phyloP scores from a whole-genome alignment of 2,888 invertebrate species.

The Eristalis tenax region DNA sequence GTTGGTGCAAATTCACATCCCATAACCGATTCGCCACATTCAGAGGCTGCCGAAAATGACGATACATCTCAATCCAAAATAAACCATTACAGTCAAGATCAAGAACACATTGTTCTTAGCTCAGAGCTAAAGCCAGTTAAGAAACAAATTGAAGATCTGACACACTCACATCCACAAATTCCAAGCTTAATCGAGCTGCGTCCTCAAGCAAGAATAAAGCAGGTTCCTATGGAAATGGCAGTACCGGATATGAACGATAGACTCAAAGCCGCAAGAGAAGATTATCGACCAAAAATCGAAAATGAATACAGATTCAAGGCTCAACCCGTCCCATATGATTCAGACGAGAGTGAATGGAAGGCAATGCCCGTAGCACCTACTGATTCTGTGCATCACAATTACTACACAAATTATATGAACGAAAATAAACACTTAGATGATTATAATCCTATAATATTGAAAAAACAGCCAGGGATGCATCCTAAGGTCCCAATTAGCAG shows the following conservation, averaged over 20 bases:
- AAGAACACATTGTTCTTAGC: conserved; percentile 80
- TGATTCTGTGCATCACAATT: conserved; percentile 73
- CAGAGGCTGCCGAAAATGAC: conserved; percentile 74
- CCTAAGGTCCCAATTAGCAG: conserved; percentile 38
- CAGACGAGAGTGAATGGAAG: conserved; percentile 78
- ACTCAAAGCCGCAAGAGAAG: conserved; percentile 75
- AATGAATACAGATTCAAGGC: conserved; percentile 64
- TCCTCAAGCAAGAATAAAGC: conserved; percentile 79
- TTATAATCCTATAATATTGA: conserved; percentile 69
- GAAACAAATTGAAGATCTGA: conserved; percentile 78
- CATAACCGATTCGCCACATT: conserved; percentile 78
- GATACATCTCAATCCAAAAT: conserved; percentile 81
- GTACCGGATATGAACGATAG: conserved; percentile 76
- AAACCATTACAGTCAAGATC: conserved; percentile 81
- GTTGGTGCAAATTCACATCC: conserved; percentile 81
- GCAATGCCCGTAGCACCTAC: conserved; percentile 74
- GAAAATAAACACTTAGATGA: conserved; percentile 73
- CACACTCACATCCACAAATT: conserved; percentile 78
- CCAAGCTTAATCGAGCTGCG: conserved; percentile 79
- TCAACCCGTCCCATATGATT: conserved; percentile 73
- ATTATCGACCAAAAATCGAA: conserved; percentile 75
- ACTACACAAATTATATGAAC: conserved; percentile 72
- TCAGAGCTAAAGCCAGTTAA: conserved; percentile 79
- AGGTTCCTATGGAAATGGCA: conserved; percentile 79
- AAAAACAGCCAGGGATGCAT: conserved; percentile 73